Base-by-base conservation (phyloP, 1,140 invertebrate species). In the Drosophila kikkawai region DNA sequence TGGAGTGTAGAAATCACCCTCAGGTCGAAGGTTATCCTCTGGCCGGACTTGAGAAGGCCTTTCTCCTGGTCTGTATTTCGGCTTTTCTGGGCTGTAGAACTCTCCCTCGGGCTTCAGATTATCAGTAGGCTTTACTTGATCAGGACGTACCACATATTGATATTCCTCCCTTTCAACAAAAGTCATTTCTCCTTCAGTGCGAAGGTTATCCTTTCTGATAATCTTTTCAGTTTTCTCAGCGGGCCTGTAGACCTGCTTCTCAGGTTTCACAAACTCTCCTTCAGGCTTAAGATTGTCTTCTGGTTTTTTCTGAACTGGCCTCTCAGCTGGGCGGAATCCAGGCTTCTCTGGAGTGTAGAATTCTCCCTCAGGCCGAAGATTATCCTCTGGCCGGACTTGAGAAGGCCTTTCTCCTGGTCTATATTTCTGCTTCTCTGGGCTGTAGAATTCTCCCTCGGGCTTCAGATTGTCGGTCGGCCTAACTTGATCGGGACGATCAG, bases 181-280 rank as follows among this genome's bases (percentile, higher is more conserved):
- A 77, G 94, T 93, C 91, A 96, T 95, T 19, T 94, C 94, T 4
- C 94, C 94, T 82, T 95, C 94, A 8, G 94, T 93, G 44, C 92
- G 91, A 5, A 96, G 76, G 90, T 96, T 95, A 70, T 96, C 95
- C 63, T 94, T 90, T 1, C 94, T 94, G 63, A 93, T 94, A 51
- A 93, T 94, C 32, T 93, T 94, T 45, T 92, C 86, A 37, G 93
- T 93, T 57, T 94, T 91, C 75, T 96, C 95, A 3, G 86, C 93
- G 17, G 94, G 94, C 2, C 50, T 79, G 86, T 92, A 96, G 82
- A 94, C 80, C 0, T 94, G 93, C 85, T 94, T 93, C 51, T 94
- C 93, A 0, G 71, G 76, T 3, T 44, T 58, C 59, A 22, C 22
- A 22, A 22, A 22, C 22, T 22, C 22, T 22, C 22, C 22, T 22